A percentile compares a stretch with the other conserved stretches of the same genome.
These are phyloP conservation scores for Theocolax elegans DNA, from an alignment of 1,140 invertebrate species.

Conservation along the genomic window DNA sequence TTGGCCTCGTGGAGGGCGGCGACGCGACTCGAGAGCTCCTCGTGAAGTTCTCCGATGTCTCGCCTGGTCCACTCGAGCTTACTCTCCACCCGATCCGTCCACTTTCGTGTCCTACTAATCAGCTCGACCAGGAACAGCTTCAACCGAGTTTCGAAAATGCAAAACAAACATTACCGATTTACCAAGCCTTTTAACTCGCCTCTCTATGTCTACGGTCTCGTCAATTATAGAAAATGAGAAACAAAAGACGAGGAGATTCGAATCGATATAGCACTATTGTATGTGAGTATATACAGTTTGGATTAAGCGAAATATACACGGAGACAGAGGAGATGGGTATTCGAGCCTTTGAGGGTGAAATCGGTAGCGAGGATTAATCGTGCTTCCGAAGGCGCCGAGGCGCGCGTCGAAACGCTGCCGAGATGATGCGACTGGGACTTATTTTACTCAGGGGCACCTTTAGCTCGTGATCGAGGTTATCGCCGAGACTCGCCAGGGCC, in stretches of 20 bases:
- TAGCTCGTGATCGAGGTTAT: constrained; percentile 61
- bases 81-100: constrained; percentile 39
- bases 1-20: neutral
- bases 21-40: neutral
- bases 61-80: constrained; percentile 18
- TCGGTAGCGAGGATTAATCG: neutral
- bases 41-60: constrained; percentile 5
- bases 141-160: too few relatives aligned
- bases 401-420: neutral
- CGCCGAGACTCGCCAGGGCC: constrained; percentile 51
- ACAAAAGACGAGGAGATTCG: too few relatives aligned
- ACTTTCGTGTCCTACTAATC: constrained; percentile 53
- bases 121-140: constrained; percentile 58
- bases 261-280: too few relatives aligned
- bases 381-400: neutral
- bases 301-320: too few relatives aligned
- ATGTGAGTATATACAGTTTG: too few relatives aligned
- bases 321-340: too few relatives aligned
- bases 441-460: constrained; percentile 56
- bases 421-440: too few relatives aligned
- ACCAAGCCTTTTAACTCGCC: too few relatives aligned
- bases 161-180: too few relatives aligned
- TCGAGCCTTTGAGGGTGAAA: too few relatives aligned
- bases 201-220: too few relatives aligned
- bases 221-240: too few relatives aligned